Conservation (phyloP, 64 coral and sea anemone species). For the Exaiptasia diaphana region DNA sequence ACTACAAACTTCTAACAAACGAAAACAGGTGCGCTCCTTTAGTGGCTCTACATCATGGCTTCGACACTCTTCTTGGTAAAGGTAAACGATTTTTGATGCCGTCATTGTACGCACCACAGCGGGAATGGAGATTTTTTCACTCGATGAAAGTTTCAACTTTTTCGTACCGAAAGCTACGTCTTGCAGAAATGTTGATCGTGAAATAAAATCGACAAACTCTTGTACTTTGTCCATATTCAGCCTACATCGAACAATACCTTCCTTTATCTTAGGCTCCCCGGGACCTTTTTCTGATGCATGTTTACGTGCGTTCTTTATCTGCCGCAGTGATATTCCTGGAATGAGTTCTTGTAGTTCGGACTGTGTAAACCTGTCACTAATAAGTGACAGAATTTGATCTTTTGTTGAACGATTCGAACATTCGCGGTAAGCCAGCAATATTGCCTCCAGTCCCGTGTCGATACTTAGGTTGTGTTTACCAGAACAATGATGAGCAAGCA, state of each 20-base stretch:
- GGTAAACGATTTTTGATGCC: slow-evolving; percentile 27
- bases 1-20: slow-evolving; percentile 13
- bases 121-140: slow-evolving; percentile 50
- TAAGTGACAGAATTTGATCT: slow-evolving; percentile 53
- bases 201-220: slow-evolving; percentile 42
- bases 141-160: slow-evolving; percentile 35
- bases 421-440: slow-evolving; percentile 50
- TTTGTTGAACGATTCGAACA: slow-evolving; percentile 31
- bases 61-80: slow-evolving; percentile 53
- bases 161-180: slow-evolving; percentile 50
- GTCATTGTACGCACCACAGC: slow-evolving; percentile 56
- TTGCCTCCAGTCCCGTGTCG: slow-evolving; percentile 43
- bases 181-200: slow-evolving; percentile 40
- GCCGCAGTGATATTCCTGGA: slow-evolving; percentile 38
- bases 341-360: slow-evolving; percentile 46
- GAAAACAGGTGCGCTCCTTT: slow-evolving; percentile 39
- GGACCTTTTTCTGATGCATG: slow-evolving; percentile 22
- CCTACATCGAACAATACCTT: slow-evolving; percentile 21
- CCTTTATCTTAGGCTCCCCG: slow-evolving; percentile 36
- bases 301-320: slow-evolving; percentile 29
- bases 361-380: slow-evolving; percentile 21
- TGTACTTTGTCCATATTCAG: slow-evolving; percentile 43
- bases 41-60: not conserved
- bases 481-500: no score
- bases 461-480: not conserved